Conservation (phyloP, 2,797 vertebrate genomes). For the Gadopsis marmoratus region DNA sequence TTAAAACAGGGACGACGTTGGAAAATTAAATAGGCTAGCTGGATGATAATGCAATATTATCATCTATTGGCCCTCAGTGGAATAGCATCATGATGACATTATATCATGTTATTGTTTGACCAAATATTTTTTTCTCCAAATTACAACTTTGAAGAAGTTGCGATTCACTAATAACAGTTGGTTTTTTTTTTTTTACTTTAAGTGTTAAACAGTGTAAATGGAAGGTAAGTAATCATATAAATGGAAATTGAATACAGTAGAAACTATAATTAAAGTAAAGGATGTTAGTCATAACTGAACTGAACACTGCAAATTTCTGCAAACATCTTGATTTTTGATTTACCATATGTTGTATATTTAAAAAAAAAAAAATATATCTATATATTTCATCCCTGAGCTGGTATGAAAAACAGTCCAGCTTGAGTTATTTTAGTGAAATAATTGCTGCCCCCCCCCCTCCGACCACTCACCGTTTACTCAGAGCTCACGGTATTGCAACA, state of each 20-base stretch:
- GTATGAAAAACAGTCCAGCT: not conserved
- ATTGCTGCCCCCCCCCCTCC: constrained; percentile 27
- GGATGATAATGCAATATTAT: not conserved
- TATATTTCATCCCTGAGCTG: not conserved
- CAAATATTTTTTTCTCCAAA: not conserved
- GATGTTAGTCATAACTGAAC: not conserved
- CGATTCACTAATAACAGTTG: too few relatives aligned
- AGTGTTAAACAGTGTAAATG: not conserved
- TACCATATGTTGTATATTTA: not conserved
- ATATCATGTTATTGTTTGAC: not conserved
- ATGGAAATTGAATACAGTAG: not conserved
- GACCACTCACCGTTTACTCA: constrained; percentile 8
- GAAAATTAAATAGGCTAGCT: not conserved
- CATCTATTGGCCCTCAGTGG: not conserved
- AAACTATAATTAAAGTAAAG: not conserved
- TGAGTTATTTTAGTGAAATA: constrained; percentile 38
- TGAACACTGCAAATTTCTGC: not conserved
- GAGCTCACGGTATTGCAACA: constrained; percentile 36
- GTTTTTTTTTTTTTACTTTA: not conserved
- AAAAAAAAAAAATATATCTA: not conserved
- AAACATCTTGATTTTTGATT: not conserved
- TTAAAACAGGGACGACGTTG: not conserved
- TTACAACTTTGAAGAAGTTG: not conserved
- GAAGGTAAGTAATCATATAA: not conserved
- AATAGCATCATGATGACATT: not conserved